Evolutionary conservation across 2,113 vertebrate genomes (phyloP), one percentile per base, ranked within the genome.

Genomic region (Hipposideros armiger): DNA sequence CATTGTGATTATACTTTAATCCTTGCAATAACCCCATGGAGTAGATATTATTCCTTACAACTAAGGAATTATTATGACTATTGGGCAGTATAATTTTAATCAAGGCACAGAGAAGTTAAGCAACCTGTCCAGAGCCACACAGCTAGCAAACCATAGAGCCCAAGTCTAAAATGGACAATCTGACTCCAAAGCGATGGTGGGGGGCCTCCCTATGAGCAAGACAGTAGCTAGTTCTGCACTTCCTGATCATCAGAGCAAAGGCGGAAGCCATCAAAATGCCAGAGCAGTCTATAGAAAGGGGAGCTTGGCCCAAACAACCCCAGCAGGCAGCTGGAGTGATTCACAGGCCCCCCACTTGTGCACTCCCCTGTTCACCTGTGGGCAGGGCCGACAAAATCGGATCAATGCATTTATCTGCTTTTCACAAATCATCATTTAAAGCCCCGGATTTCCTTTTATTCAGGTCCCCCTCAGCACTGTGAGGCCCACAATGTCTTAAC

Each of bases 41-140:
- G 26, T 14, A 13, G 40, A 16, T 0, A 28, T 20, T 1, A 15
- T 11, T 19, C 36, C 47, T 16, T 16, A 1, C 7, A 66, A 14
- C 78, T 5, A 42, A 91, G 76, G 50, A 67, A 36, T 0, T 28
- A 7, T 14, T 28, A 24, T 50, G 42, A 74, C 20, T 5, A 1
- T 0, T 30, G 32, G 45, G 52, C 3, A 28, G 26, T 45, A 4
- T 14, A 1, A 67, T 36, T 47, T 56, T 40, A 77, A 90, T 45
- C 20, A 7, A 81, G 54, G 70, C 16, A 28, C 84, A 84, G 26
- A 86, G 91, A 80, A 74, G n/a, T 56, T 62, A 54, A n/a, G 54
- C 73, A 24, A 17, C 9, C 54, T 19, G 4, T 58, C 77, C 19
- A 32, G 32, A 66, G n/a, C 26, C 87, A 94, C 45, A 58, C 10